phyloP scores from a whole-genome alignment of 1,140 invertebrate genomes.

The Drosophila mauritiana region DNA sequence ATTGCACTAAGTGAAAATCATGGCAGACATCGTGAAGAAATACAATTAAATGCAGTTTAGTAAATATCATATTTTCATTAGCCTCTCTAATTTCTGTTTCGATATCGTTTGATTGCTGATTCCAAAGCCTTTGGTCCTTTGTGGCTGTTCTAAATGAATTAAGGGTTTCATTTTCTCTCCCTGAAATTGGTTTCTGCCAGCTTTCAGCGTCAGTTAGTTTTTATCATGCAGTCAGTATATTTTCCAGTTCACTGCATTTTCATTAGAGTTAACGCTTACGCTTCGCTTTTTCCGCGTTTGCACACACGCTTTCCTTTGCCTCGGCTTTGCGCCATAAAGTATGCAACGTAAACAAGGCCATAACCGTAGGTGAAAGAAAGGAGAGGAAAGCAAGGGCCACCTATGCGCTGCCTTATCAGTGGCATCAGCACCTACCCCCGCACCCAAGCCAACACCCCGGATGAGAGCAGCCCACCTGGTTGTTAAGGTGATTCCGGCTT shows the following conservation, averaged over 20 bases:
- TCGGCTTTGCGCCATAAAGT: slow-evolving; percentile 52
- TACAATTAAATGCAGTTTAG: too few species aligned
- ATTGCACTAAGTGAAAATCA: neutral
- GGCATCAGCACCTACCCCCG: slow-evolving; percentile 16
- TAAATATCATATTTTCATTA: too few species aligned
- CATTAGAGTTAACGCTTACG: slow-evolving; percentile 54
- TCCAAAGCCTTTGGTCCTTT: neutral
- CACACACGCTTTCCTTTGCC: slow-evolving; percentile 1
- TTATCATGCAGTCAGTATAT: slow-evolving; percentile 63
- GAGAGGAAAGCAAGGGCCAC: neutral
- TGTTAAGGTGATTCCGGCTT: slow-evolving; percentile 66
- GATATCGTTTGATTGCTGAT: neutral
- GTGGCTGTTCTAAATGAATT: neutral
- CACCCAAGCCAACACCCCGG: neutral
- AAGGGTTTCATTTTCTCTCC: slow-evolving; percentile 8
- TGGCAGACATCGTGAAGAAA: neutral
- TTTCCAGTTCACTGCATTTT: slow-evolving; percentile 63
- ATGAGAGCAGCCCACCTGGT: slow-evolving; percentile 11
- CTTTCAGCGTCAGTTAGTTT: slow-evolving; percentile 56
- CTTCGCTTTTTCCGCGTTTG: slow-evolving; percentile 20
- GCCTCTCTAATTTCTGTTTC: too few species aligned
- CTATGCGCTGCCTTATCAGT: slow-evolving; percentile 33
- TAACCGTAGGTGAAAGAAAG: slow-evolving; percentile 47
- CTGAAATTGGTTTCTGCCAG: slow-evolving; percentile 50
- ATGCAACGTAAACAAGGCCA: slow-evolving; percentile 69